These are phyloP conservation scores for Thunnus albacares DNA, from an alignment of 2,797 vertebrate genomes.

Conservation along the genomic window DNA sequence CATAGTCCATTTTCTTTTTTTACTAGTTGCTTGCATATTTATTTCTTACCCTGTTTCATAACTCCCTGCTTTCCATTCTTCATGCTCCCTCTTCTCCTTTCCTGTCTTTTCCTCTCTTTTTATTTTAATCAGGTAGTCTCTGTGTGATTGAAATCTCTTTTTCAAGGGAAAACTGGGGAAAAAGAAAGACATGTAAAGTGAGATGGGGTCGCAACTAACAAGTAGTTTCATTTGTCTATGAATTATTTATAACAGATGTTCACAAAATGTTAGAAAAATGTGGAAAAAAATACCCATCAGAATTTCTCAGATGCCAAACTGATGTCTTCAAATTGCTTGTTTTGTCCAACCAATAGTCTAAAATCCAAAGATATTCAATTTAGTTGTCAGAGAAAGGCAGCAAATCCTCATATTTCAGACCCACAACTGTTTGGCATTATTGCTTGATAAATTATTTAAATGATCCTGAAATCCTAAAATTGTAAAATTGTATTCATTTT, in stretches of 20 bases:
- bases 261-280: not conserved
- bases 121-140: conserved; percentile 17
- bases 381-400: not conserved
- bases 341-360: not conserved
- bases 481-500: not conserved
- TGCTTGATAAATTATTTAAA: not conserved
- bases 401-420: not conserved
- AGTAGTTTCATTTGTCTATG: not conserved
- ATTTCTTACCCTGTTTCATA: not conserved
- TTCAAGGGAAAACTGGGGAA: conserved; percentile 18
- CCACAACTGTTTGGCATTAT: not conserved
- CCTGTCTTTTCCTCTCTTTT: not conserved
- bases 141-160: conserved; percentile 28
- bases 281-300: not conserved
- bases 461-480: too few relatives aligned
- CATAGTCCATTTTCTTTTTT: not conserved
- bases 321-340: not conserved
- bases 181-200: conserved; percentile 5
- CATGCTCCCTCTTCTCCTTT: not conserved
- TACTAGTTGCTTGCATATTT: not conserved
- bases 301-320: not conserved
- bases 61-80: not conserved
- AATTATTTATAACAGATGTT: conserved; percentile 1
- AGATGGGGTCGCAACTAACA: conserved; percentile 13
- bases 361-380: not conserved